Evolutionary conservation across 2,113 vertebrate genomes (phyloP), one percentile per base, ranked within the genome.

Genomic region (Todiramphus chloris): DNA sequence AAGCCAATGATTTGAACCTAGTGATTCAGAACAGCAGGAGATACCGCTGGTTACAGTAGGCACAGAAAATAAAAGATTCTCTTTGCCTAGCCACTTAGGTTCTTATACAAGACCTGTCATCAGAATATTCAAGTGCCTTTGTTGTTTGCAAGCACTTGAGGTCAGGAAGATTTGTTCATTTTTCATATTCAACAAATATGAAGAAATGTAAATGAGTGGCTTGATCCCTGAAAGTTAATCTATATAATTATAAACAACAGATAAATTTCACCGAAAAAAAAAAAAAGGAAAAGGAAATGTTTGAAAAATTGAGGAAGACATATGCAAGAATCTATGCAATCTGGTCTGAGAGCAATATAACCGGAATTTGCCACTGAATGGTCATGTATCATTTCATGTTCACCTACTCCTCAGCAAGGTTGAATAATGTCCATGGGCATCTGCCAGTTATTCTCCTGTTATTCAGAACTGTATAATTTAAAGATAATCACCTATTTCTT

Each of bases 21-120:
- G 77, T 73, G 94, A 95, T 95, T 95, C 90, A 92, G 80, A 96
- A 84, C 95, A 95, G 94, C 90, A 82, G 83, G 95, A 94, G 90
- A 90, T n/a, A 78, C 0, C 14, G 16, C 46, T 89, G 51, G 76
- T 89, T 94, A 70, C 62, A 82, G 80, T 37, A 92, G 59, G 73
- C 72, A 72, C 27, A 87, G 69, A 86, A 96, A 95, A 94, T 43
- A 89, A 74, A 84, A 70, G 53, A 70, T 50, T 84, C 1, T 0
- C 28, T 89, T 48, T 76, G n/a, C 41, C 73, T 69, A 73, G 58
- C 58, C 53, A 84, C 1, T 2, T 31, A 76, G n/a, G 66, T 66
- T 43, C 70, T 84, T 69, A 76, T 25, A 89, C 23, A 72, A 91
- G 30, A 37, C 51, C 58, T 66, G 23, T 62, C 66, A 76, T 58